These are phyloP conservation scores for Dicyrtoma fusca DNA, from an alignment of 2,888 invertebrate species.

Conservation along the genomic window DNA sequence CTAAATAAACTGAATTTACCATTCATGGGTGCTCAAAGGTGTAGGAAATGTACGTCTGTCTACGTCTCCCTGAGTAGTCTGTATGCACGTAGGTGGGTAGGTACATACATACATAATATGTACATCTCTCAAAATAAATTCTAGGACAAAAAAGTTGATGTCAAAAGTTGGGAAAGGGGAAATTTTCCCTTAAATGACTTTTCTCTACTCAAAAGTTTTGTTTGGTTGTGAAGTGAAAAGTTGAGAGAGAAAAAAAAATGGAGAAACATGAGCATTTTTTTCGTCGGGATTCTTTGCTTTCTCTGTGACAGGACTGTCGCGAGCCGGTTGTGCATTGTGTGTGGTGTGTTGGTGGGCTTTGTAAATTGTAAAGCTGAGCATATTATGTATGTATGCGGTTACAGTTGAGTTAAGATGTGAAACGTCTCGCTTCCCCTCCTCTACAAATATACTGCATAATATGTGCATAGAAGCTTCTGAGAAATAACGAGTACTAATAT, in stretches of 20 bases:
- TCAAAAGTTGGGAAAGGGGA: slow-evolving; percentile 16
- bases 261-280: not conserved
- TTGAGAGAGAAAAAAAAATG: not conserved
- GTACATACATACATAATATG: not conserved
- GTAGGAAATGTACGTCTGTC: not conserved
- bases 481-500: too few relatives aligned
- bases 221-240: slow-evolving; percentile 9
- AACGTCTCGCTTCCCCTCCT: too few relatives aligned
- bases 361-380: too few relatives aligned
- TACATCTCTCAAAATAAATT: slow-evolving; percentile 7
- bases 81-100: not conserved
- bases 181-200: slow-evolving; percentile 19
- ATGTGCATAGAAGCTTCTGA: too few relatives aligned
- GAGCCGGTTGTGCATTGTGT: too few relatives aligned
- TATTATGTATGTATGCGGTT: too few relatives aligned
- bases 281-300: too few relatives aligned
- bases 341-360: too few relatives aligned
- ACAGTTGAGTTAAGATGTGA: too few relatives aligned
- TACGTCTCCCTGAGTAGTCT: not conserved
- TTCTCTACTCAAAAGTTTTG: not conserved
- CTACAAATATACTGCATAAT: too few relatives aligned
- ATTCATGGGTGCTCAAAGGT: slow-evolving; percentile 11
- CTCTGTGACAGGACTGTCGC: too few relatives aligned
- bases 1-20: slow-evolving; percentile 9
- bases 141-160: slow-evolving; percentile 22